Conservation (phyloP, 1,140 invertebrate species). For the Lucilia cuprina region DNA sequence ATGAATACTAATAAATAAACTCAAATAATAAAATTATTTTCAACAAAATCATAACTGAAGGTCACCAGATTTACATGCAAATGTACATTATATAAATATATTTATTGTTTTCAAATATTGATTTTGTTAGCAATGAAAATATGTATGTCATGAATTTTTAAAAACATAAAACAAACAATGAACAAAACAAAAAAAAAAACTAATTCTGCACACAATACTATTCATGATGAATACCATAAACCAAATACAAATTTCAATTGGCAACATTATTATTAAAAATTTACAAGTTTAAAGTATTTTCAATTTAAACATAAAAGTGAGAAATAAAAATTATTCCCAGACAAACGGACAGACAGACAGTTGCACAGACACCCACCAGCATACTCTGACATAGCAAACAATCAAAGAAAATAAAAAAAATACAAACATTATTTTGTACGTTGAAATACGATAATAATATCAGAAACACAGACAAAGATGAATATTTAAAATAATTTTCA, state of each 20-base stretch:
- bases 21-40: too few relatives aligned
- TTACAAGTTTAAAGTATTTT: neutral
- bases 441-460: neutral
- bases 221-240: neutral
- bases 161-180: neutral
- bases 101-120: neutral
- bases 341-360: neutral
- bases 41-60: too few relatives aligned
- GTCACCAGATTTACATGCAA: too few relatives aligned
- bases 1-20: too few relatives aligned
- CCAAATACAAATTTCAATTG: neutral
- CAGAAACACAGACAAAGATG: neutral
- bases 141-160: conserved; percentile 7
- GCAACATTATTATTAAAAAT: neutral
- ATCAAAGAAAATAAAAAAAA: neutral
- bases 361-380: neutral
- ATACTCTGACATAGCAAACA: too few relatives aligned
- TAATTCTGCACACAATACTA: neutral
- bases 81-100: too few relatives aligned
- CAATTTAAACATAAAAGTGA: neutral
- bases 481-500: neutral
- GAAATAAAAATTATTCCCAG: neutral
- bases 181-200: neutral
- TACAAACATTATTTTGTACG: neutral
- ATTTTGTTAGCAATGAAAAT: neutral